These are phyloP conservation scores for Catagonus wagneri DNA, from an alignment of 2,113 vertebrate genomes.

Conservation along the genomic window DNA sequence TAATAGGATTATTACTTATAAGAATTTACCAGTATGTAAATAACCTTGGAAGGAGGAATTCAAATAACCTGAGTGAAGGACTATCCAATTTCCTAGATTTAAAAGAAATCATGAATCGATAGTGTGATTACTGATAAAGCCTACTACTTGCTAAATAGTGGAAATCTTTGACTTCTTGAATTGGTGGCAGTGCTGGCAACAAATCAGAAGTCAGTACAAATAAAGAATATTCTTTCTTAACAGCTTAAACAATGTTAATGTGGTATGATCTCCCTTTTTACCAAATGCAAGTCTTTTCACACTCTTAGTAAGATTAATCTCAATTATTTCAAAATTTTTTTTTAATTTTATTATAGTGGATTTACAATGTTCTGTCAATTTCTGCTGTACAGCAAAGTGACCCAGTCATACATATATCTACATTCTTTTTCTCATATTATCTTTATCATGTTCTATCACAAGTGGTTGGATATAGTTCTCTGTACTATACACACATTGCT, in stretches of 20 bases:
- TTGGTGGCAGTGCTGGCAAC: neutral
- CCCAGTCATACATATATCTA: too few species aligned
- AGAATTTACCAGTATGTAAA: neutral
- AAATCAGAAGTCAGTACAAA: neutral
- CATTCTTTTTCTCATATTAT: too few species aligned
- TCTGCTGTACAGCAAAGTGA: too few species aligned
- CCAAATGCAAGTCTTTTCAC: neutral
- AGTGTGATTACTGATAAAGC: neutral
- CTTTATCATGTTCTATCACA: too few species aligned
- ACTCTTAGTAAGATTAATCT: neutral
- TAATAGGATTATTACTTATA: constrained; percentile 4
- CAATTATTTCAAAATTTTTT: neutral
- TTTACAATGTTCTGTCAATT: too few species aligned
- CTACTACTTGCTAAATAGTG: neutral
- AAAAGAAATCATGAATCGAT: neutral
- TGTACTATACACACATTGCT: too few species aligned
- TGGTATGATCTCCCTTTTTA: neutral
- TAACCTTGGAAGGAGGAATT: neutral
- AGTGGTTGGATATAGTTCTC: too few species aligned
- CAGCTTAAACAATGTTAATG: neutral
- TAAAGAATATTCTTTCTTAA: neutral
- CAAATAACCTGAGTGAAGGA: neutral
- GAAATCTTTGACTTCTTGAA: neutral
- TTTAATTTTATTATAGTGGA: neutral
- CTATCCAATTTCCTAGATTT: neutral